These are phyloP conservation scores for Liodrosophila aerea DNA, from an alignment of 2,888 invertebrate genomes.

Conservation along the genomic window DNA sequence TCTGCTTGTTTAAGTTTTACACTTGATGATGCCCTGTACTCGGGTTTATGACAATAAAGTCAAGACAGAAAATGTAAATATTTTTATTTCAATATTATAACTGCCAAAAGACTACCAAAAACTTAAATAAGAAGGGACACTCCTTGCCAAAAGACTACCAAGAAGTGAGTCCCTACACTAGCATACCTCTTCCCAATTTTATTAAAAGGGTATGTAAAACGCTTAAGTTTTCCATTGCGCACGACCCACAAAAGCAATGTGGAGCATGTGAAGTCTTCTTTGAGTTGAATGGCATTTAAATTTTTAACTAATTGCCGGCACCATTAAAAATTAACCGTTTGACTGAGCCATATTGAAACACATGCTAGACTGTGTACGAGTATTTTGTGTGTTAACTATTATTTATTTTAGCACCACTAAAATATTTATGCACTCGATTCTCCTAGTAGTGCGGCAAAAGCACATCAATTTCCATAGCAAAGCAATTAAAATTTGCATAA, in stretches of 20 bases:
- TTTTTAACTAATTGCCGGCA: constrained; percentile 37
- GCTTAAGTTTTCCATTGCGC: no score
- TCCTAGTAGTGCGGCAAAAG: constrained; percentile 8
- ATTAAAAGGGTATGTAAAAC: no score
- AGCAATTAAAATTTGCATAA: constrained; percentile 76
- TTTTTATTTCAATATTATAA: no score
- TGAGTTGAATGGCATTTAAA: constrained; percentile 7
- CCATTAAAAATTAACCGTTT: constrained; percentile 22
- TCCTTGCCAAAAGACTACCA: no score
- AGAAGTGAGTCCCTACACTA: no score
- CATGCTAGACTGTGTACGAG: neutral
- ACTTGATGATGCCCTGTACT: neutral
- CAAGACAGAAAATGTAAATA: neutral
- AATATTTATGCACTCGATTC: constrained; percentile 43
- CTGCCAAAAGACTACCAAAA: no score
- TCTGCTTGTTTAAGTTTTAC: neutral
- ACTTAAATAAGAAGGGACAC: no score
- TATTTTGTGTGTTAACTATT: constrained; percentile 13
- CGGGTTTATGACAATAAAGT: neutral
- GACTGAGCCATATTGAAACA: constrained; percentile 1
- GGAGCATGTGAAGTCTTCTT: neutral
- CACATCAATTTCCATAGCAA: constrained; percentile 52
- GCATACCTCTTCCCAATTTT: no score
- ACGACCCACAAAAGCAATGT: no score
- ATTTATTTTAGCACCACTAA: constrained; percentile 49